Evolutionary conservation across 1,140 invertebrate genomes (phyloP).

Genomic region (Nephotettix cincticeps): DNA sequence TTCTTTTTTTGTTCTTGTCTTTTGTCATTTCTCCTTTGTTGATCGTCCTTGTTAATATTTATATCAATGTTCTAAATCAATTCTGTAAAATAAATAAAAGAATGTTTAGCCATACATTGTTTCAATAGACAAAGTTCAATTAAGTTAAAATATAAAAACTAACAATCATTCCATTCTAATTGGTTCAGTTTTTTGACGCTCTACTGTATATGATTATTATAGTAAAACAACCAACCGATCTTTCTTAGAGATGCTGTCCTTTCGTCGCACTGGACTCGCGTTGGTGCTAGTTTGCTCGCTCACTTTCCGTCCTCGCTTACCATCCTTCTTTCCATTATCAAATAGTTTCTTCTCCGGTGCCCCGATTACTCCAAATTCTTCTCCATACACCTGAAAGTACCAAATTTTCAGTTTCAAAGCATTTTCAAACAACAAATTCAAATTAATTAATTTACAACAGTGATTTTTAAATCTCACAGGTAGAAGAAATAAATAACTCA

Average conservation of each 20-base stretch:
- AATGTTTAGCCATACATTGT: no score
- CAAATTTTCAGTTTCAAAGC: no score
- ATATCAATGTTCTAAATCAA: slow-evolving; percentile 51
- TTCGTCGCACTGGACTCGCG: slow-evolving; percentile 70
- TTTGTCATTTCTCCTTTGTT: slow-evolving; percentile 44
- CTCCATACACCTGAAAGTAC: slow-evolving; percentile 76
- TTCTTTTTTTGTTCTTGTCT: slow-evolving; percentile 24
- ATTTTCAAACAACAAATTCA: no score
- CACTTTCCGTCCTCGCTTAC: slow-evolving; percentile 59
- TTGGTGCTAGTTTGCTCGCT: slow-evolving; percentile 74
- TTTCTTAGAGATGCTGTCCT: slow-evolving; percentile 70
- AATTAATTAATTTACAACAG: no score
- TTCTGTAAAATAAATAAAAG: no score
- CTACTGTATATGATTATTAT: no score
- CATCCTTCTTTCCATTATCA: slow-evolving; percentile 51
- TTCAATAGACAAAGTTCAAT: no score
- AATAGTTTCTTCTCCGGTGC: slow-evolving; percentile 39
- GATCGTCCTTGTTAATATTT: slow-evolving; percentile 49
- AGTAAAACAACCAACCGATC: slow-evolving; percentile 60
- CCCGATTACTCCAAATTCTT: slow-evolving; percentile 74
- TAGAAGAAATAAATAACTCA: no score
- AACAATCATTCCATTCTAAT: no score
- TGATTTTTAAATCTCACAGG: no score
- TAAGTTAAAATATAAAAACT: no score
- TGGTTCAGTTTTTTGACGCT: no score